These are phyloP conservation scores for Carcharodon carcharias DNA, from an alignment of 2,797 vertebrate genomes.

Conservation along the genomic window DNA sequence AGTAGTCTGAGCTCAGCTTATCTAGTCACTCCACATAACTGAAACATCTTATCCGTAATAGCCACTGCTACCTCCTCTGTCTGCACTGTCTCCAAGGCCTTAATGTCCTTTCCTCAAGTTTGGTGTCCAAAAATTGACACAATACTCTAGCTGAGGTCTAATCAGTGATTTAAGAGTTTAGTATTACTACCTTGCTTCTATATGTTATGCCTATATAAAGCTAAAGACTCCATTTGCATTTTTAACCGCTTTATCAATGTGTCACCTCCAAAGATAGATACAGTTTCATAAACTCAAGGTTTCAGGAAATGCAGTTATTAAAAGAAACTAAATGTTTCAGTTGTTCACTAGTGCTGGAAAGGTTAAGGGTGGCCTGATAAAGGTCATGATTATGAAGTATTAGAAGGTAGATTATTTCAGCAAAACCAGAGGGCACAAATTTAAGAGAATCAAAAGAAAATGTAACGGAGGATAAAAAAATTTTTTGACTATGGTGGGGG, in stretches of 20 bases:
- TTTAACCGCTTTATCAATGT: neutral
- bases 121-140: neutral
- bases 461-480: neutral
- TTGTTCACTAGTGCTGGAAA: neutral
- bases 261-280: neutral
- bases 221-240: neutral
- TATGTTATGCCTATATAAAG: neutral
- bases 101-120: neutral
- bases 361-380: neutral
- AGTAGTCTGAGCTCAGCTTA: neutral
- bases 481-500: neutral
- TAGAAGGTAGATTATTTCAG: neutral
- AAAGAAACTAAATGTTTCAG: neutral
- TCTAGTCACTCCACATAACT: too few species aligned
- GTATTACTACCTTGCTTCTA: neutral
- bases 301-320: neutral
- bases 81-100: neutral
- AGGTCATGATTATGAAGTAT: neutral
- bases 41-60: neutral
- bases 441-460: neutral
- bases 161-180: neutral
- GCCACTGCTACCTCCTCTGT: neutral
- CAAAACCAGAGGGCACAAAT: neutral
- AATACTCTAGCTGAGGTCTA: neutral
- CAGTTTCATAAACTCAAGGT: neutral